These are phyloP conservation scores for Monopis laevigella DNA, from an alignment of 2,888 invertebrate species.

Conservation along the genomic window DNA sequence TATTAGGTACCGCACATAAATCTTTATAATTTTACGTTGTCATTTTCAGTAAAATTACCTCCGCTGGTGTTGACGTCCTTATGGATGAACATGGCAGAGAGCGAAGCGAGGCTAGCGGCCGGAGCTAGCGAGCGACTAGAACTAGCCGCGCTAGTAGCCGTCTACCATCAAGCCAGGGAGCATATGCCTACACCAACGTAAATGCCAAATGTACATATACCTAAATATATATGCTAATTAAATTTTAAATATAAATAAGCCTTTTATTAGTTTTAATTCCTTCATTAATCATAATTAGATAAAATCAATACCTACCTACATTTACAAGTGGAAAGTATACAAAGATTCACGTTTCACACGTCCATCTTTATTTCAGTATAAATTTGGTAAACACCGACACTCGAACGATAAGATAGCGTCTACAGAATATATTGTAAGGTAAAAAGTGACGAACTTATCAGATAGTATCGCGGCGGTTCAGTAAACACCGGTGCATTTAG, in stretches of 20 bases:
- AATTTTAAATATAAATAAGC: neutral
- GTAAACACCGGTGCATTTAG: no score
- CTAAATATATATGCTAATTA: neutral
- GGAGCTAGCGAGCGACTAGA: slow-evolving; percentile 94
- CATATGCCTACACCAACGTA: neutral
- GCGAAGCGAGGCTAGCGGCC: slow-evolving; percentile 85
- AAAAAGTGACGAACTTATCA: no score
- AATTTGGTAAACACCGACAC: no score
- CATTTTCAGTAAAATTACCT: slow-evolving; percentile 83
- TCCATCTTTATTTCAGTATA: no score
- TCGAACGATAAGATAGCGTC: no score
- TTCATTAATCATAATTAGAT: neutral
- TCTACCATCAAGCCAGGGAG: slow-evolving; percentile 71
- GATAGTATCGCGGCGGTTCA: no score
- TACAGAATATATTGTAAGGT: no score
- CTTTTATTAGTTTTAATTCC: neutral
- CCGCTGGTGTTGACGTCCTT: slow-evolving; percentile 79
- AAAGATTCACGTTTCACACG: no score
- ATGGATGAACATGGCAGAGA: slow-evolving; percentile 86
- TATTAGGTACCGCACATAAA: no score
- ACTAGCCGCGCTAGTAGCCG: slow-evolving; percentile 86
- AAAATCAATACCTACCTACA: no score
- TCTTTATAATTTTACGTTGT: no score
- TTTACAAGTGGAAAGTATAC: no score
- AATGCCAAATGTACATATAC: neutral